These are phyloP conservation scores for Gallinago nigripennis DNA, from an alignment of 2,797 vertebrate species.

Conservation along the genomic window DNA sequence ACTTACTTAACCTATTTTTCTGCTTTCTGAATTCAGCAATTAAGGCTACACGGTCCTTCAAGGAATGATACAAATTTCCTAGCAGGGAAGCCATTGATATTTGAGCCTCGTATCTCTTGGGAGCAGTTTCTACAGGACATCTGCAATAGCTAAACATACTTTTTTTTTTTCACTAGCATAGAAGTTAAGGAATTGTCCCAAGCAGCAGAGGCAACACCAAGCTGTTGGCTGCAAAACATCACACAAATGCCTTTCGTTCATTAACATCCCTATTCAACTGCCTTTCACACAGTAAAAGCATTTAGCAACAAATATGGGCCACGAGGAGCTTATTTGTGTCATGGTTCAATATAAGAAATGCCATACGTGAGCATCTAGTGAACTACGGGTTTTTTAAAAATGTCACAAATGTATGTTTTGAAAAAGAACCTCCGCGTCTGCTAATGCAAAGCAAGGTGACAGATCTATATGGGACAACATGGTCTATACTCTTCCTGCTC, in stretches of 20 bases:
- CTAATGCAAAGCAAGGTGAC: background rate
- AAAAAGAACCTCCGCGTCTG: background rate
- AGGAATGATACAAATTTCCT: background rate
- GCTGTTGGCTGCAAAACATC: background rate
- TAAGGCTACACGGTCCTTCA: background rate
- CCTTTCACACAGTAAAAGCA: background rate
- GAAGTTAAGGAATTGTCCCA: background rate
- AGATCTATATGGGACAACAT: background rate
- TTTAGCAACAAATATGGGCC: background rate
- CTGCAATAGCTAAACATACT: background rate
- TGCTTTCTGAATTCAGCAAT: background rate
- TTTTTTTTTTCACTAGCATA: background rate
- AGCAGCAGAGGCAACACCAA: background rate
- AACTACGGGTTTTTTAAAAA: background rate
- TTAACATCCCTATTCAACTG: background rate
- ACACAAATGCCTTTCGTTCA: background rate
- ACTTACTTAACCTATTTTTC: background rate
- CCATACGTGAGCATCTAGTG: background rate
- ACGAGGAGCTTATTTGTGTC: background rate
- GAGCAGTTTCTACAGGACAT: background rate
- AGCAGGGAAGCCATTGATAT: background rate
- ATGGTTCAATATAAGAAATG: background rate
- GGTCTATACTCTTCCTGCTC: background rate
- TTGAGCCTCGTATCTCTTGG: background rate
- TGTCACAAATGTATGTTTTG: background rate